phyloP scores from a whole-genome alignment of 2,113 vertebrate species.

The Catagonus wagneri region DNA sequence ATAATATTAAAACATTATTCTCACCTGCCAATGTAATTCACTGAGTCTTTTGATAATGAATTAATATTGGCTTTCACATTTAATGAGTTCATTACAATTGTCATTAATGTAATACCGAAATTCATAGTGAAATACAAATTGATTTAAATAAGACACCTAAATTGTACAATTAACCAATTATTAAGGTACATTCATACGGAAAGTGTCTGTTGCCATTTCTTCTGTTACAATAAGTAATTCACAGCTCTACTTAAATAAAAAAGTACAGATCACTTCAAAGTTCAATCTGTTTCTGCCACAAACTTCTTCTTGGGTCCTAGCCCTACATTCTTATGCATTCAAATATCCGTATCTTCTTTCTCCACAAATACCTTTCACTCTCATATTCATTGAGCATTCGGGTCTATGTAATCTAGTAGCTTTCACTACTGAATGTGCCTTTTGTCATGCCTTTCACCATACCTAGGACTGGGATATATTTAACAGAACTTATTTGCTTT shows the following conservation, averaged over 20 bases:
- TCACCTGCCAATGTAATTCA: slow-evolving; percentile 83
- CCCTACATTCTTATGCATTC: not conserved
- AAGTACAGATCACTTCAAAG: not conserved
- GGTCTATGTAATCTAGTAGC: not conserved
- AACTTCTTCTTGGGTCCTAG: not conserved
- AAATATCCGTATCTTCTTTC: not conserved
- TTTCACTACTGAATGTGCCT: not conserved
- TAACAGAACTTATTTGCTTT: not conserved
- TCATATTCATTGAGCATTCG: not conserved
- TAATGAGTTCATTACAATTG: slow-evolving; percentile 86
- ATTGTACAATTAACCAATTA: slow-evolving; percentile 74
- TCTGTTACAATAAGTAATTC: not conserved
- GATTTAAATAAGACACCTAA: slow-evolving; percentile 78
- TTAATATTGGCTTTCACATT: slow-evolving; percentile 86
- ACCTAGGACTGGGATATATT: not conserved
- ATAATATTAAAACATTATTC: slow-evolving; percentile 80
- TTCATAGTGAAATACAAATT: slow-evolving; percentile 81
- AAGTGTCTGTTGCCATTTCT: not conserved
- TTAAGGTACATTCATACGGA: not conserved
- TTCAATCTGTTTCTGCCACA: not conserved
- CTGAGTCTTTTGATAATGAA: slow-evolving; percentile 81
- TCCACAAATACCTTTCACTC: not conserved
- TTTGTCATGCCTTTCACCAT: not conserved
- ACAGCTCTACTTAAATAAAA: not conserved
- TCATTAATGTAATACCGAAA: slow-evolving; percentile 83